These are phyloP conservation scores for Colletes collaris DNA, from an alignment of 2,888 invertebrate species.

Conservation along the genomic window DNA sequence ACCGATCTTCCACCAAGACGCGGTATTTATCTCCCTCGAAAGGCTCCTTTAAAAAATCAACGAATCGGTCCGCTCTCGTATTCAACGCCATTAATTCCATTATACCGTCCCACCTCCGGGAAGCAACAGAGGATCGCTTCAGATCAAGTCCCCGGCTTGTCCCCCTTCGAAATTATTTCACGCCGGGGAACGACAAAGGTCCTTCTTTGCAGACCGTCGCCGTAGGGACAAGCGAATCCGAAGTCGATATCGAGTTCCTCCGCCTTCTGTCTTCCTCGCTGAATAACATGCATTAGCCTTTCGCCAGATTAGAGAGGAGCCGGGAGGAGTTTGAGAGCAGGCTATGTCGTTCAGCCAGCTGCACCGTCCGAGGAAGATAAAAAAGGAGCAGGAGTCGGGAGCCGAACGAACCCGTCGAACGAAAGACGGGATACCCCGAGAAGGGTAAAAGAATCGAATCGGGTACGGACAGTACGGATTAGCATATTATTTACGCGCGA, in stretches of 20 bases:
- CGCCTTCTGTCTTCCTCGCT: conserved; percentile 43
- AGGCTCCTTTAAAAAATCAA: conserved; percentile 15
- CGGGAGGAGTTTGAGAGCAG: conserved; percentile 45
- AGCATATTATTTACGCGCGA: conserved; percentile 81
- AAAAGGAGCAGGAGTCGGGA: neutral
- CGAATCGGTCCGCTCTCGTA: conserved; percentile 25
- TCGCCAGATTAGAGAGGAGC: conserved; percentile 64
- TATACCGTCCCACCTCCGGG: neutral
- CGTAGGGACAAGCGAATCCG: conserved; percentile 35
- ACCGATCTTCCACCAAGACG: no score
- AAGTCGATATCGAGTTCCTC: conserved; percentile 65
- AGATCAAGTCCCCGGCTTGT: conserved; percentile 11
- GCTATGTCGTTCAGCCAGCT: conserved; percentile 29
- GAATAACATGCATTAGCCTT: conserved; percentile 75
- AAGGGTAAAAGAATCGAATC: conserved; percentile 39
- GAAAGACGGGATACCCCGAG: conserved; percentile 11
- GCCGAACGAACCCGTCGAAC: conserved; percentile 8
- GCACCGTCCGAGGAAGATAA: conserved; percentile 4
- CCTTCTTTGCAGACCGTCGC: neutral
- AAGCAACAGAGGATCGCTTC: conserved; percentile 30
- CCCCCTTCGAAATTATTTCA: conserved; percentile 42
- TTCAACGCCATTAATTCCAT: conserved; percentile 42
- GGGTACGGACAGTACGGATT: conserved; percentile 72
- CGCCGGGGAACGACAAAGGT: conserved; percentile 35
- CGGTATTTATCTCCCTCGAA: neutral